Percentiles rank a stretch among this genome's conserved stretches.
These are phyloP conservation scores for Drosophila busckii DNA, from an alignment of 1,140 invertebrate genomes.

Conservation along the genomic window DNA sequence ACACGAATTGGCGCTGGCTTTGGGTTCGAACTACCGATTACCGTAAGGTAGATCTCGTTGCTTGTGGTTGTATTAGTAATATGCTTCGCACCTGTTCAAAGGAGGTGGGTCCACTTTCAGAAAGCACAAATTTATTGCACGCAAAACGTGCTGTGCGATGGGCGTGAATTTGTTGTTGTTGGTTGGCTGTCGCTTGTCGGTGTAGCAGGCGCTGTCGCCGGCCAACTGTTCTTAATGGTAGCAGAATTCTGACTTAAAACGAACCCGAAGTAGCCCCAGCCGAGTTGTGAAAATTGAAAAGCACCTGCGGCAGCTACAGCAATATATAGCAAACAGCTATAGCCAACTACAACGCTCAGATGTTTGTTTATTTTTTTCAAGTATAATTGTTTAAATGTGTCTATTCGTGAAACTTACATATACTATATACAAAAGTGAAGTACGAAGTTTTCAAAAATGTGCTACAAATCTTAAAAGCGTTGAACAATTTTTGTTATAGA, in stretches of 20 bases:
- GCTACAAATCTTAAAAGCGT: too few species aligned
- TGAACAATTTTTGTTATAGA: too few species aligned
- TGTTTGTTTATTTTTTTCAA: slow-evolving; percentile 26
- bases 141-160: slow-evolving; percentile 50
- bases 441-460: too few species aligned
- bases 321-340: slow-evolving; percentile 40
- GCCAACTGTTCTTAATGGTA: slow-evolving; percentile 56
- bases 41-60: background rate
- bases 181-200: slow-evolving; percentile 33
- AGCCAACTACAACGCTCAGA: too few species aligned
- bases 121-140: slow-evolving; percentile 63
- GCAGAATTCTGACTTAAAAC: too few species aligned
- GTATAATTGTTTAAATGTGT: too few species aligned
- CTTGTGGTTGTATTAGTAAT: slow-evolving; percentile 26
- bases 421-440: too few species aligned
- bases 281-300: slow-evolving; percentile 49
- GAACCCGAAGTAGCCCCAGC: slow-evolving; percentile 23
- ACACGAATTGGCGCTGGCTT: slow-evolving; percentile 35
- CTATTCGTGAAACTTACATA: too few species aligned
- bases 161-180: slow-evolving; percentile 49
- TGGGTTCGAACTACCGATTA: background rate
- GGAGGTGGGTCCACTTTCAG: slow-evolving; percentile 27
- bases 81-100: slow-evolving; percentile 61
- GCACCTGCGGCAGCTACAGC: slow-evolving; percentile 48
- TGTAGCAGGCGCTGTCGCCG: slow-evolving; percentile 47